Percentiles rank a stretch among this genome's conserved stretches.
Conservation (phyloP, 92 coral and sea anemone species). For the Zoanthus gigantus region DNA sequence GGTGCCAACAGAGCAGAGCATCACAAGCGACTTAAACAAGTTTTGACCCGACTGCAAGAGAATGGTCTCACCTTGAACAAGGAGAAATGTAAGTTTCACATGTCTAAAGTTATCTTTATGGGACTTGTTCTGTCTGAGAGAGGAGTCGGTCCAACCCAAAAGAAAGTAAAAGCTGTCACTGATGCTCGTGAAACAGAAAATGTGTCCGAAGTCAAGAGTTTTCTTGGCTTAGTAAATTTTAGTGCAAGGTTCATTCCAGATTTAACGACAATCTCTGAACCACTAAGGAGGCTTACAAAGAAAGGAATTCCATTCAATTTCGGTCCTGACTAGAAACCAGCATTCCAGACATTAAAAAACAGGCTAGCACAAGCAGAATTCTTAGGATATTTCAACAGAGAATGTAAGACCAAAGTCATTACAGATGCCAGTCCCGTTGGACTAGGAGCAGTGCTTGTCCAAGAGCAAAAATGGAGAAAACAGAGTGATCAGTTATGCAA, state of each 20-base stretch:
- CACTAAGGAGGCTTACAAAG: constrained; percentile 9
- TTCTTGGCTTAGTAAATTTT: constrained; percentile 31
- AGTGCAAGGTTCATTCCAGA: constrained; percentile 12
- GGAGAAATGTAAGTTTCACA: not conserved
- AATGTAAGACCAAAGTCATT: too few relatives aligned
- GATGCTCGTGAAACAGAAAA: too few relatives aligned
- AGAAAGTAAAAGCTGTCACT: too few relatives aligned
- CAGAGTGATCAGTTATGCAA: constrained; percentile 31
- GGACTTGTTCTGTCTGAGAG: not conserved
- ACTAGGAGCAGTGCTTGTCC: not conserved
- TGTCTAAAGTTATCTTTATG: not conserved
- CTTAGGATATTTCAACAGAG: not conserved
- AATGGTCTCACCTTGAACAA: not conserved
- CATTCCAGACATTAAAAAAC: constrained; percentile 15
- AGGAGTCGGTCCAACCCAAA: not conserved
- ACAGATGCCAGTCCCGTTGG: not conserved
- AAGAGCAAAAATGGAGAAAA: not conserved
- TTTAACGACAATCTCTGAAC: too few relatives aligned
- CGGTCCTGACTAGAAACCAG: constrained; percentile 14
- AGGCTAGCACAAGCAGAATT: constrained; percentile 34
- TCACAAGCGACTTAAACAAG: too few relatives aligned
- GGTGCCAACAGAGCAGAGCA: too few relatives aligned
- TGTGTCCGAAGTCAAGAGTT: too few relatives aligned
- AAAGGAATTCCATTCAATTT: constrained; percentile 20
- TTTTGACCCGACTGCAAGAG: too few relatives aligned